A percentile compares a stretch with the other conserved stretches of the same genome.
Conservation (phyloP, 2,797 vertebrate species). For the Otus scops region DNA sequence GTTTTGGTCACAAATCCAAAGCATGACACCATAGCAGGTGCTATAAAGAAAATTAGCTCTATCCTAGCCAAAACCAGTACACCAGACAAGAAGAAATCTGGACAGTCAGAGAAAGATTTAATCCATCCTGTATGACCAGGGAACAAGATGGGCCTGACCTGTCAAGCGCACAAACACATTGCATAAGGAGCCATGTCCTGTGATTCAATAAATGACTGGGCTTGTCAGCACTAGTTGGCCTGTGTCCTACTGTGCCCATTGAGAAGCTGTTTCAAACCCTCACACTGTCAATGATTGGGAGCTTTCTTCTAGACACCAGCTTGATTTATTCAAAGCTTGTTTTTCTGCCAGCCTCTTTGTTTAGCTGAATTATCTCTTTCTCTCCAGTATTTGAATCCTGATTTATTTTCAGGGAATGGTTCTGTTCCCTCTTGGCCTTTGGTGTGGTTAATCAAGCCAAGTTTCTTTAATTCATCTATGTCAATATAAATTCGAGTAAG, state of each 20-base stretch:
- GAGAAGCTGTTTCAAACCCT: not conserved
- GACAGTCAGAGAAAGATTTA: not conserved
- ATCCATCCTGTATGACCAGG: not conserved
- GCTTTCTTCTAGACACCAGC: not conserved
- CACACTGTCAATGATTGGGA: not conserved
- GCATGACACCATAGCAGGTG: not conserved
- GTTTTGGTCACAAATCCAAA: not conserved
- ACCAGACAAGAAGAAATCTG: not conserved
- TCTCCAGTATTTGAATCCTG: not conserved
- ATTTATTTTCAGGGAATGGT: not conserved
- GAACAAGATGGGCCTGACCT: not conserved
- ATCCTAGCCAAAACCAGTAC: not conserved
- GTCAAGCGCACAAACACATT: not conserved
- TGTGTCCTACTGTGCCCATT: not conserved
- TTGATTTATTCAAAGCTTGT: not conserved
- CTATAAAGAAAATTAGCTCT: not conserved
- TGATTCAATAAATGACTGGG: not conserved
- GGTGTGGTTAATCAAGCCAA: not conserved
- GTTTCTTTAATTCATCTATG: conserved; percentile 20
- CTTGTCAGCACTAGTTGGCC: not conserved
- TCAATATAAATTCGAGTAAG: not conserved
- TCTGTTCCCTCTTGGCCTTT: not conserved
- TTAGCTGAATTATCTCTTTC: conserved; percentile 11
- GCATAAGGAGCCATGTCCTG: not conserved
- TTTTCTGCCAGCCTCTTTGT: not conserved